A percentile compares a stretch with the other conserved stretches of the same genome.
phyloP scores from a whole-genome alignment of 2,797 vertebrate genomes.

The Margarornis squamiger region DNA sequence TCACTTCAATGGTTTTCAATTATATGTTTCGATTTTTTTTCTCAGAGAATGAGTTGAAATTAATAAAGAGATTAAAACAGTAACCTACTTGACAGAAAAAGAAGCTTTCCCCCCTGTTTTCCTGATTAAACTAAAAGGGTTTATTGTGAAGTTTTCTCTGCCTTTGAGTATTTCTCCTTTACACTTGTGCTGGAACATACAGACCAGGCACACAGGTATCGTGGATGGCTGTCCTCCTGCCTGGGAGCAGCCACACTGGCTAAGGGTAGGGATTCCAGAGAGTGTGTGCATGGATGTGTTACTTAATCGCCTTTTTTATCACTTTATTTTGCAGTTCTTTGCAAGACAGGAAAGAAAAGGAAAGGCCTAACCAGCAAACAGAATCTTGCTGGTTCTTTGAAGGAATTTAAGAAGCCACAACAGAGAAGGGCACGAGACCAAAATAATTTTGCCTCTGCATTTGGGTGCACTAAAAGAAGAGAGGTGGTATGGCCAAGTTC shows the following conservation, averaged over 20 bases:
- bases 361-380: neutral
- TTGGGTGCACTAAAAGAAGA: neutral
- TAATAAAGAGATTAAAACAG: neutral
- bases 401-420: neutral
- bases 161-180: neutral
- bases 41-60: neutral
- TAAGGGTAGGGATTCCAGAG: neutral
- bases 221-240: fast-evolving
- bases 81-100: neutral
- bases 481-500: neutral
- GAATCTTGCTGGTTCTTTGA: neutral
- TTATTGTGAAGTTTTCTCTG: neutral
- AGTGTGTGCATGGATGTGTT: fast-evolving
- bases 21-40: neutral
- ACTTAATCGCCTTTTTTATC: neutral
- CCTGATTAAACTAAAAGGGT: neutral
- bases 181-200: neutral
- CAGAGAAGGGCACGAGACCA: neutral
- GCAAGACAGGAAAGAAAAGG: neutral
- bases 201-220: neutral
- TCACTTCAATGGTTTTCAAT: neutral
- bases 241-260: neutral
- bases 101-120: neutral
- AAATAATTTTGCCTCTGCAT: neutral
- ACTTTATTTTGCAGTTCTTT: neutral